phyloP scores from a whole-genome alignment of 30 jellyfish, hydroid and myxozoan genomes.

The Rhopilema esculentum region DNA sequence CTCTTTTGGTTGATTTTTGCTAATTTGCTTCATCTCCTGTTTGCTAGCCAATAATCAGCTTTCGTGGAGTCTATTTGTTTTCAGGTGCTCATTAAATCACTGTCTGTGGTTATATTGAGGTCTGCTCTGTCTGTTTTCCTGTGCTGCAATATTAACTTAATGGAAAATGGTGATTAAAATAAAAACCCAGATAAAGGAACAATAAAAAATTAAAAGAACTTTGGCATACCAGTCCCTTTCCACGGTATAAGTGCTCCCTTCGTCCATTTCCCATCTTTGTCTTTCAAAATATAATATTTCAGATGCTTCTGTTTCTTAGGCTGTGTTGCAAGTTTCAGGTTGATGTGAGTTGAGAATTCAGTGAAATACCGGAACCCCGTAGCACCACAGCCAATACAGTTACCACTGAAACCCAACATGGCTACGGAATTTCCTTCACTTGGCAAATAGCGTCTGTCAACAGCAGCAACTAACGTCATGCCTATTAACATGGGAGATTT shows the following conservation, averaged over 20 bases:
- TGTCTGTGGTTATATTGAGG: too few relatives aligned
- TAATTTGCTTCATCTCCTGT: too few relatives aligned
- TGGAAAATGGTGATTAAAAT: too few relatives aligned
- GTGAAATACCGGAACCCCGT: constrained; percentile 91
- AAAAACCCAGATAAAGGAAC: too few relatives aligned
- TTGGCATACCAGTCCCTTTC: constrained; percentile 87
- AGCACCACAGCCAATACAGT: constrained; percentile 94
- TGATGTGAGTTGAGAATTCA: constrained; percentile 87
- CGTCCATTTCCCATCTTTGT: constrained; percentile 83
- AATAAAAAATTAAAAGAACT: not conserved
- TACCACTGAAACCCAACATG: constrained; percentile 89
- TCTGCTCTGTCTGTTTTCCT: too few relatives aligned
- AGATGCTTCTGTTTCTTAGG: constrained; percentile 91
- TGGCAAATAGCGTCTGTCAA: constrained; percentile 84
- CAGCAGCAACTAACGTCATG: constrained; percentile 88
- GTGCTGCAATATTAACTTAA: too few relatives aligned
- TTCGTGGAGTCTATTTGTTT: too few relatives aligned
- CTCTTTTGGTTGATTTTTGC: too few relatives aligned
- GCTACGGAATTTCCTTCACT: constrained; percentile 82
- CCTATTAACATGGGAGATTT: constrained; percentile 90
- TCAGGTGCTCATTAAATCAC: too few relatives aligned
- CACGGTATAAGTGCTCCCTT: constrained; percentile 90
- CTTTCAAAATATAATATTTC: constrained; percentile 72
- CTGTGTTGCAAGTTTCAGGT: constrained; percentile 87
- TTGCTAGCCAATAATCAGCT: too few relatives aligned